phyloP scores from a whole-genome alignment of 2,888 invertebrate genomes.

The Cremastobaeus sp. region DNA sequence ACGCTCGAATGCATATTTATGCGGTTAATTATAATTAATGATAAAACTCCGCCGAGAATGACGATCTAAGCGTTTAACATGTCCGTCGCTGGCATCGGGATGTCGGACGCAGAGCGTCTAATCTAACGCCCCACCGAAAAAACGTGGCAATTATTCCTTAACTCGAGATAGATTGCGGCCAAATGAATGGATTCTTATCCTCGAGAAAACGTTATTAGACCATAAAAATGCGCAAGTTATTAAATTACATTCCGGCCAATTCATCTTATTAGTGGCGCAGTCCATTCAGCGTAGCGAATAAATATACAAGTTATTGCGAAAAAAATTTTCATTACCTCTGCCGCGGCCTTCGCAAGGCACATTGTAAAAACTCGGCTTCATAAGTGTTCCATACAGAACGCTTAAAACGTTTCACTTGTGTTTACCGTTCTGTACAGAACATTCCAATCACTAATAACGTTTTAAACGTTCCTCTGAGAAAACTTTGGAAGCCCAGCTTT shows the following conservation, averaged over 20 bases:
- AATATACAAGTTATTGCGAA: conserved; percentile 22
- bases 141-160: conserved; percentile 12
- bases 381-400: no score
- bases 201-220: conserved; percentile 27
- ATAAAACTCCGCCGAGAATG: conserved; percentile 74
- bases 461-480: no score
- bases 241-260: conserved; percentile 48
- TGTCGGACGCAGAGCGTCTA: conserved; percentile 53
- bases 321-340: conserved; percentile 7
- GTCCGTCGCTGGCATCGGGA: conserved; percentile 58
- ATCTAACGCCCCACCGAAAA: no score
- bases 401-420: no score
- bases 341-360: conserved; percentile 8
- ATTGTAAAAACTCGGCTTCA: no score
- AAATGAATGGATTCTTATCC: conserved; percentile 28
- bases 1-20: conserved; percentile 77
- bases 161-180: conserved; percentile 14
- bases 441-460: no score
- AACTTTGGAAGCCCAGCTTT: no score
- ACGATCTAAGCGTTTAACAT: conserved; percentile 68
- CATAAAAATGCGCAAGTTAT: conserved; percentile 26
- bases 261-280: conserved; percentile 26
- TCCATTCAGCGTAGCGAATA: conserved; percentile 12
- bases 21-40: conserved; percentile 78
- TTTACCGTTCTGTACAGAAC: no score